Conservation (phyloP, 2,113 vertebrate species). For the Grallaria varia region DNA sequence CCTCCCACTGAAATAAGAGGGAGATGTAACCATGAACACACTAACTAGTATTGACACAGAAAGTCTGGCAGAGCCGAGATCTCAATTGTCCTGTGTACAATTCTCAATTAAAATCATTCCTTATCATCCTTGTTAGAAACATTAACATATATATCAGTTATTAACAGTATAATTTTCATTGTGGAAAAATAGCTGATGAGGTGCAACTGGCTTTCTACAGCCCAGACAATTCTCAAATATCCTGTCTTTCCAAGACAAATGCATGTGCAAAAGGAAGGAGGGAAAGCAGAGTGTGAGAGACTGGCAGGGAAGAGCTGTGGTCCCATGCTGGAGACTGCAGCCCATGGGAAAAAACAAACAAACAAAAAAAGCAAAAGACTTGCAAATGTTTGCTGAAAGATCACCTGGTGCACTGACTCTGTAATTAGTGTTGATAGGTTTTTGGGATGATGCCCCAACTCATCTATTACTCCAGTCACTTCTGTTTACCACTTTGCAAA, state of each 20-base stretch:
- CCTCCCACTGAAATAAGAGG: neutral
- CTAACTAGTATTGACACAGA: neutral
- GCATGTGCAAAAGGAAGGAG: neutral
- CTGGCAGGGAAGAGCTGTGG: neutral
- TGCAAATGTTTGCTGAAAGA: constrained; percentile 6
- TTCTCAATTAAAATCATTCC: neutral
- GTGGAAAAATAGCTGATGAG: neutral
- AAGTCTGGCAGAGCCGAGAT: neutral
- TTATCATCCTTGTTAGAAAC: neutral
- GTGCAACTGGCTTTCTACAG: neutral
- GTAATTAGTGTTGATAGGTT: neutral
- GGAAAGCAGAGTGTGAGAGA: neutral
- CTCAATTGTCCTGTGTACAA: neutral
- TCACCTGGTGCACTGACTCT: neutral
- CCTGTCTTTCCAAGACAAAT: neutral
- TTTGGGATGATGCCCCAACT: neutral
- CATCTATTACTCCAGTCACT: constrained; percentile 2
- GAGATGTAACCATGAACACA: neutral
- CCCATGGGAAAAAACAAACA: neutral
- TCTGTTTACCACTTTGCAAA: constrained; percentile 10
- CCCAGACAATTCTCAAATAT: neutral
- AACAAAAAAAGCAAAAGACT: neutral
- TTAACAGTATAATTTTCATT: neutral
- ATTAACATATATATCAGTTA: neutral
- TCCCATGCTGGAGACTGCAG: neutral